Base-by-base conservation (phyloP, 2,888 invertebrate genomes). In the Trichogramma dendrolimi region DNA sequence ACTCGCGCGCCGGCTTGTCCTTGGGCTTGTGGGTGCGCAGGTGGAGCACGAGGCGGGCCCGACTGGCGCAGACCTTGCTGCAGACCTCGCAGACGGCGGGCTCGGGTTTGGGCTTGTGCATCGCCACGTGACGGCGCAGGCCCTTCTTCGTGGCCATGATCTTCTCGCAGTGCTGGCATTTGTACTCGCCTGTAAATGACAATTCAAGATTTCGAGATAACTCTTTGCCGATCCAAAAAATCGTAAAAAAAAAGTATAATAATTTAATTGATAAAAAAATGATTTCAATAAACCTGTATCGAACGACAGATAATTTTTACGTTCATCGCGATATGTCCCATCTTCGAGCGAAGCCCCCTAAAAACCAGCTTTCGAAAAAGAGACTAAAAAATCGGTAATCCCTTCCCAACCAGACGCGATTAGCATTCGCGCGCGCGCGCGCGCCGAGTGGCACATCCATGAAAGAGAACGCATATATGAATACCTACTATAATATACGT, bases 131-230 rank as follows among this genome's bases (percentile, higher is more conserved):
- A 38, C 79, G 72, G 50, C 78, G 69, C 5, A 79, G 68, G n/a
- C 79, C 79, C 39, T 78, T 79, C 27, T 78, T 79, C 27, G 79
- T 77, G 1, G 77, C 71, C 78, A 79, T 76, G 7, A 74, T 68
- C 67, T 79, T 79, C 55, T 78, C 77, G 64, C 79, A 79, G 66
- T 78, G 77, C 60, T 79, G 78, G 53, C 79, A 79, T 58, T 79
- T 79, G 67, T 76, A 79, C 55, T 77, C 76, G 0, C 77, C 76
- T n/a, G n/a, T n/a, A n/a, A n/a, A n/a, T n/a, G n/a, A n/a, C n/a
- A n/a, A n/a, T n/a, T n/a, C n/a, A n/a, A n/a, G 44, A 73, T 75
- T 5, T 71, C 72, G 1, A 46, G 8, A 46, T 46, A 8, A 10
- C n/a, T 46, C n/a, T 39, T 62, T 39, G 10, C n/a, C 38, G 7